Conservation (phyloP, 2,797 vertebrate species). For the Parauchenoglanis ngamensis region DNA sequence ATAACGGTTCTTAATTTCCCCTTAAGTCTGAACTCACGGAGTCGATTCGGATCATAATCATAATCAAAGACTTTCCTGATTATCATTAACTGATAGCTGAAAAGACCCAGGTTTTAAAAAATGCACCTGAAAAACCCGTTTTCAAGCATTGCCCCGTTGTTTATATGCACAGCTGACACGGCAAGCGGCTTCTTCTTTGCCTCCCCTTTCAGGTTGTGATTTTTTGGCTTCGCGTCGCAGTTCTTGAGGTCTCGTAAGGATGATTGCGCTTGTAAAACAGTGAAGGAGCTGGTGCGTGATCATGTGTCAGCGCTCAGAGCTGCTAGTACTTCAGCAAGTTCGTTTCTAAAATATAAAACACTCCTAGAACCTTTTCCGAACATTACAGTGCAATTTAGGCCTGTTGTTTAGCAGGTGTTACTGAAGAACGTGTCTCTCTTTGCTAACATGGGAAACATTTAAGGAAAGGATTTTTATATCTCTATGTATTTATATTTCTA, state of each 20-base stretch:
- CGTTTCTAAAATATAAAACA: constrained; percentile 20
- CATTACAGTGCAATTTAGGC: constrained; percentile 56
- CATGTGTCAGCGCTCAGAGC: constrained; percentile 59
- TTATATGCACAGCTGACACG: not conserved
- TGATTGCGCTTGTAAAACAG: constrained; percentile 33
- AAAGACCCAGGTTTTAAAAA: constrained; percentile 29
- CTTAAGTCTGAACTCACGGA: constrained; percentile 28
- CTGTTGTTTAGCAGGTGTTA: constrained; percentile 51
- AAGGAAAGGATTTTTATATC: constrained; percentile 64
- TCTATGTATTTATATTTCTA: constrained; percentile 82
- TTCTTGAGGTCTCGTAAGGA: constrained; percentile 48
- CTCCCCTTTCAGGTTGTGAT: constrained; percentile 35
- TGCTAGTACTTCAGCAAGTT: constrained; percentile 63
- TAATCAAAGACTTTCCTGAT: constrained; percentile 5
- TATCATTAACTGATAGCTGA: constrained; percentile 4
- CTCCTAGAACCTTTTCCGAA: constrained; percentile 43
- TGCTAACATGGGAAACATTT: constrained; percentile 66
- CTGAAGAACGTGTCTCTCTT: constrained; percentile 56
- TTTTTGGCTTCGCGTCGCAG: constrained; percentile 45
- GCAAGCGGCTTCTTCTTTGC: not conserved
- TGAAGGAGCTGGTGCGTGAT: constrained; percentile 65
- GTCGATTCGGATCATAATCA: constrained; percentile 20
- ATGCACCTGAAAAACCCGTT: constrained; percentile 30
- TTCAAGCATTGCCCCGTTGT: constrained; percentile 5
- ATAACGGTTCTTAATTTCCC: not conserved